Evolutionary conservation across 2,113 vertebrate genomes (phyloP), one percentile per base, ranked within the genome.

Genomic region (Sturnus vulgaris): DNA sequence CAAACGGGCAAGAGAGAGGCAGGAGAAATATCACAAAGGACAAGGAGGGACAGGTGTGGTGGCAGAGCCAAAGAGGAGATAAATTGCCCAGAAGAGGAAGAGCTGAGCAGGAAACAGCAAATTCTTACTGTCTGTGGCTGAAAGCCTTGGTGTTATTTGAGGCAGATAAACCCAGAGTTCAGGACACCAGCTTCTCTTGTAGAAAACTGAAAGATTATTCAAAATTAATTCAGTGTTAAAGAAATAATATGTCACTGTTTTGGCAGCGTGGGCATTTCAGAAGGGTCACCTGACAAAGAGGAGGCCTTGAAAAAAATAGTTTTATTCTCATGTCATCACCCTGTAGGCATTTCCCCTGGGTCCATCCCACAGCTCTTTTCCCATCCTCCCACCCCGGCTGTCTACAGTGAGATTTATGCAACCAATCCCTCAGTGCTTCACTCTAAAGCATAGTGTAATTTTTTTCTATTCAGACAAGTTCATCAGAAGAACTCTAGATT

Each of bases 351-450:
- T 81, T 95, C 82, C 88, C 86, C 64, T 86, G 82, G 42, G 86
- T 63, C 86, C 88, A 79, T 89, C 91, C 91, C 87, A 94, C 95
- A 91, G 61, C 78, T 94, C 81, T 70, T 82, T 93, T 68, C 49
- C 73, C 86, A 89, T 84, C 94, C 91, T 96, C 95, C 94, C 81
- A 96, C 89, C 84, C 40, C 4, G 83, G 25, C 93, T 91, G 81
- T 91, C 91, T 91, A 64, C 70, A 87, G 77, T 21, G 64, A 79
- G 81, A 84, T 91, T 91, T 91, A 95, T 69, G 84, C 89, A 91
- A 79, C 55, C 65, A 92, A 49, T 47, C 59, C 69, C 61, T 86
- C 86, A 14, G 56, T 24, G 69, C 83, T 89, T 71, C 60, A 40
- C 53, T 59, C 20, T 14, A 21, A 83, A 86, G 64, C 71, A 81